Evolutionary conservation across 2,888 invertebrate genomes (phyloP).

Genomic region (Phasia obesa): DNA sequence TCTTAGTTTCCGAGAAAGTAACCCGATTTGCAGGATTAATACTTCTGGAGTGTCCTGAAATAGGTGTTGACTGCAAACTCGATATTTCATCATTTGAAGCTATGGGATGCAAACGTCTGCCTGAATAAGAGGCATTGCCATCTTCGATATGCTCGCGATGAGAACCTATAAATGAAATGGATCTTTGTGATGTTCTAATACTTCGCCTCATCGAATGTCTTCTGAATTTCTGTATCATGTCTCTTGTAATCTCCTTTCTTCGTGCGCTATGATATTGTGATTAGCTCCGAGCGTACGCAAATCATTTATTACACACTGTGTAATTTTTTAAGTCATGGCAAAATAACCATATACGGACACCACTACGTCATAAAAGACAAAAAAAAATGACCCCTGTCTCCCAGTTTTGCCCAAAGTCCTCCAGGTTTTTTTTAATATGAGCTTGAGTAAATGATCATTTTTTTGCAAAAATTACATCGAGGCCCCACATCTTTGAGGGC

Average conservation of each 20-base stretch:
- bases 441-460: too few species aligned
- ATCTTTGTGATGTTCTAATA: constrained; percentile 86
- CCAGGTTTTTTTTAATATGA: too few species aligned
- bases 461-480: too few species aligned
- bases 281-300: constrained; percentile 93
- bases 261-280: constrained; percentile 94
- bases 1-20: constrained; percentile 82
- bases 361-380: too few species aligned
- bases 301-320: too few species aligned
- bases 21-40: constrained; percentile 83
- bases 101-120: constrained; percentile 81
- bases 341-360: too few species aligned
- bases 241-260: constrained; percentile 95
- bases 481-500: too few species aligned
- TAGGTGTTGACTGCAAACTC: constrained; percentile 86
- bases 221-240: constrained; percentile 90
- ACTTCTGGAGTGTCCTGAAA: constrained; percentile 88
- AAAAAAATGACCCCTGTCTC: too few species aligned
- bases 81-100: constrained; percentile 81
- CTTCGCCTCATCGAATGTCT: constrained; percentile 81
- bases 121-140: constrained; percentile 74
- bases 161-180: constrained; percentile 89
- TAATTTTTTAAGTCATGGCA: too few species aligned
- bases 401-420: too few species aligned
- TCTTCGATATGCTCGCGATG: constrained; percentile 86